Percentiles rank a stretch among this genome's conserved stretches.
These are phyloP conservation scores for Malthinus flaveolus DNA, from an alignment of 2,888 invertebrate genomes.

Conservation along the genomic window DNA sequence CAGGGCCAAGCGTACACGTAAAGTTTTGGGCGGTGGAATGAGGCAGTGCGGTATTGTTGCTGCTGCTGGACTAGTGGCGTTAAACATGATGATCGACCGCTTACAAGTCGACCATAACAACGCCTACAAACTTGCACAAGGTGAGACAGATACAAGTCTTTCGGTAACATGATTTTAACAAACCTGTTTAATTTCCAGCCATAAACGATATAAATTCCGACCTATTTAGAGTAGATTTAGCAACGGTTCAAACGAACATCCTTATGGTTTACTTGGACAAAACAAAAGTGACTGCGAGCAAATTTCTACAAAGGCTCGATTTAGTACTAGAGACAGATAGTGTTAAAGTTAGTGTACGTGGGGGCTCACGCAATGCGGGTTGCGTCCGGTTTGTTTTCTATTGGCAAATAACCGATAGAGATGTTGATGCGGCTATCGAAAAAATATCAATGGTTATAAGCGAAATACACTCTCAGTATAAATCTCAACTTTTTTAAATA, in stretches of 20 bases:
- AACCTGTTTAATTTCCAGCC: conserved; percentile 55
- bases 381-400: conserved; percentile 72
- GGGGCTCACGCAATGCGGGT: conserved; percentile 61
- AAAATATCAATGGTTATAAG: conserved; percentile 72
- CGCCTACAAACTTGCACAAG: conserved; percentile 68
- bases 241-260: conserved; percentile 73
- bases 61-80: conserved; percentile 82
- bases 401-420: conserved; percentile 69
- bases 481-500: background rate
- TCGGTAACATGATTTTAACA: no score
- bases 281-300: conserved; percentile 58
- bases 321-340: conserved; percentile 56
- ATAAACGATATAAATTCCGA: conserved; percentile 64
- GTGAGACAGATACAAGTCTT: conserved; percentile 58
- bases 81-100: conserved; percentile 76
- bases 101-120: conserved; percentile 76
- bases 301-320: conserved; percentile 60
- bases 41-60: conserved; percentile 90
- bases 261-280: conserved; percentile 64
- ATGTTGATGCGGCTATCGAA: conserved; percentile 67
- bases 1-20: conserved; percentile 79
- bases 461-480: conserved; percentile 57
- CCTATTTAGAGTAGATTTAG: conserved; percentile 64
- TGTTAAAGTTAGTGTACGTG: conserved; percentile 61
- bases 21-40: conserved; percentile 93